These are phyloP conservation scores for Daktulosphaira vitifoliae DNA, from an alignment of 1,140 invertebrate genomes.

Conservation along the genomic window DNA sequence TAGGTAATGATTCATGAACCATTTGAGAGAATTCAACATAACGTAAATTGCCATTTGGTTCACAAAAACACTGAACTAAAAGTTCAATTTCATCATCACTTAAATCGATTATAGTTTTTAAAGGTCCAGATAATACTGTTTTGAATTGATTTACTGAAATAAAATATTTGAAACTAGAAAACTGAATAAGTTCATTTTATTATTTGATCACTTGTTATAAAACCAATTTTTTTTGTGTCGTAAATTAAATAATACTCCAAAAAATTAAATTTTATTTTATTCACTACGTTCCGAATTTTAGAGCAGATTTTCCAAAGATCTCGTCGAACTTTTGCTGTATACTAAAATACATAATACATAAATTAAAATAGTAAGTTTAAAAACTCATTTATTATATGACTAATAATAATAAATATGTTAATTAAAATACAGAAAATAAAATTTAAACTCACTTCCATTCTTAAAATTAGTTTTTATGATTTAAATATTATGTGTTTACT, in stretches of 20 bases:
- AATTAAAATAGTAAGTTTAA: no score
- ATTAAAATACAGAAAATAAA: no score
- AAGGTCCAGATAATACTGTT: not conserved
- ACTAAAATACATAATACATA: not conserved
- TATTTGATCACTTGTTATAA: not conserved
- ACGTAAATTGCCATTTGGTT: not conserved
- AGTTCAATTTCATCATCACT: not conserved
- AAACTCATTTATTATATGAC: no score
- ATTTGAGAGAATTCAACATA: not conserved
- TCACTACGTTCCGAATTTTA: not conserved
- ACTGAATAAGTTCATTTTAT: no score
- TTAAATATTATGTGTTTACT: no score
- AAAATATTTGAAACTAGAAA: no score
- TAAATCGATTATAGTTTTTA: not conserved
- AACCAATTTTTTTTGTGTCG: not conserved
- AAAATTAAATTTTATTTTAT: conserved; percentile 4
- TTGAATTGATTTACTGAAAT: not conserved
- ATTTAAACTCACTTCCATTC: no score
- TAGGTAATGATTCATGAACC: no score
- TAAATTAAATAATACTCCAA: not conserved
- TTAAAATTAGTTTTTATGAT: no score
- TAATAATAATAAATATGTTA: no score
- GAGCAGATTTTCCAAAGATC: not conserved
- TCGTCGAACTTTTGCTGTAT: not conserved
- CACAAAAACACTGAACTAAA: not conserved